phyloP scores from a whole-genome alignment of 2,113 vertebrate genomes.

The Rhinolophus sinicus region DNA sequence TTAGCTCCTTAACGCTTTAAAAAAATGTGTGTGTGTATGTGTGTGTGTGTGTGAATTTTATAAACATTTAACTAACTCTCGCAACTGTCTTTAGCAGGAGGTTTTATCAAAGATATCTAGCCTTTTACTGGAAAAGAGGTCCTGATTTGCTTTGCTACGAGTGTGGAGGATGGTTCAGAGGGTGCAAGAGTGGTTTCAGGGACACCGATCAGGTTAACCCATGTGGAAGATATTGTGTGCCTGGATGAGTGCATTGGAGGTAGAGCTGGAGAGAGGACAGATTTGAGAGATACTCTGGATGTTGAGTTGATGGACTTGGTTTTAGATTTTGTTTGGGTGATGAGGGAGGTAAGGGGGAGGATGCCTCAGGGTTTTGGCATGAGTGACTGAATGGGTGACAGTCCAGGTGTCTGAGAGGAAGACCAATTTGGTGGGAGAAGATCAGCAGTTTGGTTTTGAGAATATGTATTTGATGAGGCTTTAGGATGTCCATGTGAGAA shows the following conservation, averaged over 20 bases:
- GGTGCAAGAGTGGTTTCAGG: neutral
- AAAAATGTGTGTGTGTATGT: neutral
- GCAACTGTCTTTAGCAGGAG: neutral
- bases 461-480: neutral
- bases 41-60: neutral
- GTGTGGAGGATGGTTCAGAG: neutral
- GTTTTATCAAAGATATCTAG: neutral
- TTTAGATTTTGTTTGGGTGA: neutral
- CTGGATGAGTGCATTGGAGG: neutral
- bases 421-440: neutral
- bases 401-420: neutral
- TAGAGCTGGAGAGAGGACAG: neutral
- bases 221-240: neutral
- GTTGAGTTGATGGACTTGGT: neutral
- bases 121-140: neutral
- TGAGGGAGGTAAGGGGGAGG: neutral
- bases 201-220: neutral
- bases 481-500: neutral
- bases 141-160: neutral
- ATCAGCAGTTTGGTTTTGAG: neutral
- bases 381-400: neutral
- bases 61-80: neutral
- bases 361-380: neutral
- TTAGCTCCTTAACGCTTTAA: neutral
- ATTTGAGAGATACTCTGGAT: neutral